These are phyloP conservation scores for Drosophila ananassae DNA, from an alignment of 1,140 invertebrate genomes.

Conservation along the genomic window DNA sequence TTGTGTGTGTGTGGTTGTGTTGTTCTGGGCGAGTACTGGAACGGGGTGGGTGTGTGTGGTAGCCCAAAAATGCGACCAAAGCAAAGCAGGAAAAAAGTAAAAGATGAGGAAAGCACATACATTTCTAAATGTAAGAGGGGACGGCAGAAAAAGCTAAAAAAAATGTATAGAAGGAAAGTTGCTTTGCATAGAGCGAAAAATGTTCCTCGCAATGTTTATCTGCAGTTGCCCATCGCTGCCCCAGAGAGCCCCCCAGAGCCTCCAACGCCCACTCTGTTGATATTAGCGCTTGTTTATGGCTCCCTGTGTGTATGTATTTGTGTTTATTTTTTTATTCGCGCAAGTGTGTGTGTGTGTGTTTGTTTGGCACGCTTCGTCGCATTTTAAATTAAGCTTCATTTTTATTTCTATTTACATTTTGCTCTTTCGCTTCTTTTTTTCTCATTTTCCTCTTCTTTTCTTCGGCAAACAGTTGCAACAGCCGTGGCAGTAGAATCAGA, in stretches of 20 bases:
- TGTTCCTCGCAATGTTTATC: slow-evolving; percentile 72
- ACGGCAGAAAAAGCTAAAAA: background rate
- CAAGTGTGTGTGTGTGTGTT: slow-evolving; percentile 32
- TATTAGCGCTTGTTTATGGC: slow-evolving; percentile 71
- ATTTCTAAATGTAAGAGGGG: slow-evolving; percentile 51
- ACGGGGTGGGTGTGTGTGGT: slow-evolving; percentile 42
- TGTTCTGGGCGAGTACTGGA: background rate
- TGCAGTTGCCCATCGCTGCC: slow-evolving; percentile 63
- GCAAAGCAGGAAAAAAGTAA: slow-evolving; percentile 18
- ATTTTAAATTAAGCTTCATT: slow-evolving; percentile 82
- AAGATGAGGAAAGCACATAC: slow-evolving; percentile 28
- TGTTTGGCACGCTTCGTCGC: slow-evolving; percentile 69
- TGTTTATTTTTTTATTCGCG: background rate
- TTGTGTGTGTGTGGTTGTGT: slow-evolving; percentile 31
- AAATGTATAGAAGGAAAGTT: slow-evolving; percentile 31
- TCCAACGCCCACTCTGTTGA: slow-evolving; percentile 29
- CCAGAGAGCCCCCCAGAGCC: slow-evolving; percentile 4
- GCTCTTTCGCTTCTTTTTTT: slow-evolving; percentile 39
- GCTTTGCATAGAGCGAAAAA: slow-evolving; percentile 73
- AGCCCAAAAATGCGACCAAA: slow-evolving; percentile 66
- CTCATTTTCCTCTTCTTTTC: background rate
- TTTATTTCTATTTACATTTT: slow-evolving; percentile 82
- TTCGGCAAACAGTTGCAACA: slow-evolving; percentile 53
- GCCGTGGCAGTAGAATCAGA: slow-evolving; percentile 47
- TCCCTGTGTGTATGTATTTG: slow-evolving; percentile 28